These are phyloP conservation scores for Eupithecia pulchellata DNA, from an alignment of 2,888 invertebrate species.

Conservation along the genomic window DNA sequence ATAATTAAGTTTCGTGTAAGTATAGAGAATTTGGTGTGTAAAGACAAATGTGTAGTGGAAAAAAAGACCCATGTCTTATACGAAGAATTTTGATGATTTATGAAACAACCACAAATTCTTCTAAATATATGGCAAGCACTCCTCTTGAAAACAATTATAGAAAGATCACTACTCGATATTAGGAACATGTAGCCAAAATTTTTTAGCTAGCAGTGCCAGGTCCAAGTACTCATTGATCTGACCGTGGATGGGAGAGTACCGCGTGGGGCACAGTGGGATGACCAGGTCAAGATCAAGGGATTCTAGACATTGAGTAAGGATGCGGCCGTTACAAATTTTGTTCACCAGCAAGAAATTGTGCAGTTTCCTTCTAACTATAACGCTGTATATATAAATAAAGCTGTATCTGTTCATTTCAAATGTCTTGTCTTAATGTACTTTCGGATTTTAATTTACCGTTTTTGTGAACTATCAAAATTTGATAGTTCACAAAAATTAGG, in stretches of 20 bases:
- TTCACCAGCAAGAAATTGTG: not conserved
- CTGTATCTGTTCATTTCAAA: slow-evolving; percentile 51
- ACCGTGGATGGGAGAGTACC: too few species aligned
- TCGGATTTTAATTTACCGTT: slow-evolving; percentile 55
- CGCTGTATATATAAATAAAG: slow-evolving; percentile 52
- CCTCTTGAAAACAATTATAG: not conserved
- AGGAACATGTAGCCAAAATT: not conserved
- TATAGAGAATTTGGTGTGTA: too few species aligned
- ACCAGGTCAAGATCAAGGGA: too few species aligned
- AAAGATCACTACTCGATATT: not conserved
- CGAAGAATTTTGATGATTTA: not conserved
- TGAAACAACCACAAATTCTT: not conserved
- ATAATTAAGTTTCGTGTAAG: too few species aligned
- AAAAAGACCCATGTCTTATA: not conserved
- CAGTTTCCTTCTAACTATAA: not conserved
- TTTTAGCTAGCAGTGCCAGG: slow-evolving; percentile 2
- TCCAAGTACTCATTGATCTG: too few species aligned
- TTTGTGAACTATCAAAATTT: too few species aligned
- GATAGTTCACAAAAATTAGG: too few species aligned
- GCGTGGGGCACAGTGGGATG: too few species aligned
- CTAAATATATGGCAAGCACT: not conserved
- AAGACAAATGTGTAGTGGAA: too few species aligned
- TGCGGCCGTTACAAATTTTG: too few species aligned
- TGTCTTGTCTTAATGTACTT: slow-evolving; percentile 57
- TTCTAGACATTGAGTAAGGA: too few species aligned